phyloP scores from a whole-genome alignment of 2,888 invertebrate genomes.

The Eurytoma adleriae region DNA sequence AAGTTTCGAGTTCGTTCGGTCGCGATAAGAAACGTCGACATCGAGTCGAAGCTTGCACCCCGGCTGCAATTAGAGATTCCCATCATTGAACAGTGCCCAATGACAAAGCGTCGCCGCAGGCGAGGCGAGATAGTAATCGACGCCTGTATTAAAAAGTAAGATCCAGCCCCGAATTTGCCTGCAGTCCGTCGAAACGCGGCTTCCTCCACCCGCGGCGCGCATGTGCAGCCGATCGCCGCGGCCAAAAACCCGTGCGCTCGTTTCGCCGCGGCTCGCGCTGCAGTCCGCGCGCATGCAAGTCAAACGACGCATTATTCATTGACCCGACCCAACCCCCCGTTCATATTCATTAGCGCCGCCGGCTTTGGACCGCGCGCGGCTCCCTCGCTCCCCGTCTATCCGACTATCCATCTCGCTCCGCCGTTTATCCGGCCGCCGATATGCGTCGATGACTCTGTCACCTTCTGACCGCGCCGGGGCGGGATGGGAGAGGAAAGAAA shows the following conservation, averaged over 20 bases:
- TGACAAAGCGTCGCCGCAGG: background rate
- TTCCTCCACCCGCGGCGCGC: background rate
- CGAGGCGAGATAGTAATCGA: conserved; percentile 1
- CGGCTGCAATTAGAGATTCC: too few species aligned
- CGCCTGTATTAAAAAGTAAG: conserved; percentile 19
- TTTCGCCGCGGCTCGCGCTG: background rate
- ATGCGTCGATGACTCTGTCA: conserved; percentile 32
- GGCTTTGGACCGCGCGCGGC: conserved; percentile 31
- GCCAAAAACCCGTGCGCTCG: background rate
- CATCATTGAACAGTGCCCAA: too few species aligned
- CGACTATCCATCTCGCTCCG: background rate
- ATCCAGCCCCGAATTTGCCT: background rate
- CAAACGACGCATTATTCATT: conserved; percentile 75
- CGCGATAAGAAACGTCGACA: too few species aligned
- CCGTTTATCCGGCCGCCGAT: too few species aligned
- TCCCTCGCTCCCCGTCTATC: background rate
- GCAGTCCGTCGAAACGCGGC: background rate
- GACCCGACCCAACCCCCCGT: conserved; percentile 74
- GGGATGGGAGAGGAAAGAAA: too few species aligned
- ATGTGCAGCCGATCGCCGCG: background rate
- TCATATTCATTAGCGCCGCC: conserved; percentile 73
- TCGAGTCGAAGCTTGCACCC: too few species aligned
- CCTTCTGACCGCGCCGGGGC: conserved; percentile 28
- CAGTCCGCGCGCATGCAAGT: conserved; percentile 69
- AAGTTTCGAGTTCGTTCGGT: too few species aligned